Evolutionary conservation across 2,888 invertebrate species (phyloP).

Genomic region (Ormyrus labotus): DNA sequence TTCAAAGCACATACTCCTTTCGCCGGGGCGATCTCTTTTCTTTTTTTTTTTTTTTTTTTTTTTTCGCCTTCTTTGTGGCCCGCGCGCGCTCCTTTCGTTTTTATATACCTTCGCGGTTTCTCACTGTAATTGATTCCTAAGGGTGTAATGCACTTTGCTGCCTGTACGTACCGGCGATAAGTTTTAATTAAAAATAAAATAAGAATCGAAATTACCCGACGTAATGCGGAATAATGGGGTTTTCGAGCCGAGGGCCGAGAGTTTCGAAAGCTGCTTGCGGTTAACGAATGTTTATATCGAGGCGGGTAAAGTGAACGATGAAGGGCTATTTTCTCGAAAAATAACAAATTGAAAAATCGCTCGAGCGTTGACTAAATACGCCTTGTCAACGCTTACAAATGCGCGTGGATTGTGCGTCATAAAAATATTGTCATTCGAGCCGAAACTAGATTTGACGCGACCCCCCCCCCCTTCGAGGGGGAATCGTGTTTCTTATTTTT

Average conservation of each 20-base stretch:
- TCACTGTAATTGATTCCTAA: slow-evolving; percentile 53
- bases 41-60: slow-evolving; percentile 24
- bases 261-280: no score
- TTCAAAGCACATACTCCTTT: slow-evolving; percentile 54
- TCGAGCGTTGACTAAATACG: no score
- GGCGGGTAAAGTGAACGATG: not conserved
- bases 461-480: no score
- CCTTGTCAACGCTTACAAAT: no score
- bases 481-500: no score
- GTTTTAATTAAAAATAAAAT: slow-evolving; percentile 34
- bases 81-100: slow-evolving; percentile 34
- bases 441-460: no score
- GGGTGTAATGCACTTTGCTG: slow-evolving; percentile 15
- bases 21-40: slow-evolving; percentile 26
- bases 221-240: no score
- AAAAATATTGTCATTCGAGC: no score
- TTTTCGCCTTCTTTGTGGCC: slow-evolving; percentile 34
- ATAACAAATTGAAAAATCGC: not conserved
- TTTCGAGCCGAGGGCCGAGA: no score
- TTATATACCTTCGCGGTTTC: slow-evolving; percentile 41
- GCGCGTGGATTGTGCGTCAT: no score
- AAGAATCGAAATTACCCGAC: not conserved
- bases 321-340: not conserved
- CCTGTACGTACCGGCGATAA: not conserved
- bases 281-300: no score